Evolutionary conservation across 2,113 vertebrate species (phyloP).

Genomic region (Rhadina sibilatrix): DNA sequence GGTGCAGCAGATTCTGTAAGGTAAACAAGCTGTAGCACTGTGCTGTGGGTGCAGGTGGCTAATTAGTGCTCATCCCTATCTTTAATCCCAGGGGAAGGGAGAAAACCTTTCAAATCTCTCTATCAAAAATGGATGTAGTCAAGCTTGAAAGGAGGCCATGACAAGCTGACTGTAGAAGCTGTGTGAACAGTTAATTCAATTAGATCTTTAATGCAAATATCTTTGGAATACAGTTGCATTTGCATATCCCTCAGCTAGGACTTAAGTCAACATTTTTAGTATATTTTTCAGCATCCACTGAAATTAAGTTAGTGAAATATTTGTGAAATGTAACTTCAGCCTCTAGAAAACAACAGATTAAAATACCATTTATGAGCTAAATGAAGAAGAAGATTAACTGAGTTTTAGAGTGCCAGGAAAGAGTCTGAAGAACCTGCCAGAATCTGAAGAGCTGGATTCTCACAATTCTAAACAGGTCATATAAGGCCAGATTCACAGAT

Average conservation of each 20-base stretch:
- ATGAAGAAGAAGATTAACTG: background rate
- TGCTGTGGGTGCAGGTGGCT: conserved; percentile 43
- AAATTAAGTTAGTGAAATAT: background rate
- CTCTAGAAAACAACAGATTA: background rate
- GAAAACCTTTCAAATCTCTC: conserved; percentile 23
- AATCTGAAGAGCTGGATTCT: background rate
- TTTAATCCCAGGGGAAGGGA: conserved; percentile 7
- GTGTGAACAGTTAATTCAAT: conserved; percentile 12
- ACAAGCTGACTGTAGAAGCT: background rate
- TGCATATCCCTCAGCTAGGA: background rate
- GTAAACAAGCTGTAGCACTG: conserved; percentile 24
- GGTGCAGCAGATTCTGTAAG: background rate
- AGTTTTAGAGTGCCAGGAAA: background rate
- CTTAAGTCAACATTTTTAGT: background rate
- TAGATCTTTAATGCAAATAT: background rate
- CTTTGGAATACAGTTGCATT: background rate
- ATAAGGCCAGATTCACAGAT: background rate
- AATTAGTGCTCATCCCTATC: conserved; percentile 11
- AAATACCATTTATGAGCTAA: background rate
- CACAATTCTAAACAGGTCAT: background rate
- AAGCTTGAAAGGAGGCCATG: background rate
- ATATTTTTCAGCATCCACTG: background rate
- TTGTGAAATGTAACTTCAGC: background rate
- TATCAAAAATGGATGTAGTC: background rate
- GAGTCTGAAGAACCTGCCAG: background rate